A percentile compares a stretch with the other conserved stretches of the same genome.
These are phyloP conservation scores for Drosophila sordidapex DNA, from an alignment of 2,888 invertebrate genomes.

Conservation along the genomic window DNA sequence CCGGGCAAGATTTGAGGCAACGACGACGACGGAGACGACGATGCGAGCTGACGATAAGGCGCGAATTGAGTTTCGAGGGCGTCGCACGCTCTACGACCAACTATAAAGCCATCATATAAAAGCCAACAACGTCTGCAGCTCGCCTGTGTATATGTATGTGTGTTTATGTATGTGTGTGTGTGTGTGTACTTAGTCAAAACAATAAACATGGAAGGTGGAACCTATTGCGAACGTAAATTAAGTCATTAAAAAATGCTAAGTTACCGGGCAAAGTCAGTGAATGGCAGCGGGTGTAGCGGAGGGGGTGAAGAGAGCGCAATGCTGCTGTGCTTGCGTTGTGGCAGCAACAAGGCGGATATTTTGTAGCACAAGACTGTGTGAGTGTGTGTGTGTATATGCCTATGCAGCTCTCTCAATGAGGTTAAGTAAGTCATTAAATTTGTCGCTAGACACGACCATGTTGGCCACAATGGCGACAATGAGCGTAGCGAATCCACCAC, in stretches of 20 bases:
- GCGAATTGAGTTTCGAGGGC: slow-evolving; percentile 74
- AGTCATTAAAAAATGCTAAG: slow-evolving; percentile 84
- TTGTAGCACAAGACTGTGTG: slow-evolving; percentile 46
- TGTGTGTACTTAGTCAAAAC: slow-evolving; percentile 76
- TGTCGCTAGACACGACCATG: slow-evolving; percentile 83
- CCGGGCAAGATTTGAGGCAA: slow-evolving; percentile 59
- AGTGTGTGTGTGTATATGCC: slow-evolving; percentile 18
- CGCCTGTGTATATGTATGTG: slow-evolving; percentile 2
- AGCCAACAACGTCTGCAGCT: slow-evolving; percentile 34
- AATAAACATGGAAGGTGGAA: slow-evolving; percentile 83
- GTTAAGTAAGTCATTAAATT: slow-evolving; percentile 84
- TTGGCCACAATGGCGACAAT: slow-evolving; percentile 73
- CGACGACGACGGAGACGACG: slow-evolving; percentile 47
- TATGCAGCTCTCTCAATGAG: slow-evolving; percentile 60
- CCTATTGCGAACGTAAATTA: slow-evolving; percentile 84
- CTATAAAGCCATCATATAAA: slow-evolving; percentile 66
- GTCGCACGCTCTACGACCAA: slow-evolving; percentile 72
- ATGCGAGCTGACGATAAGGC: slow-evolving; percentile 69
- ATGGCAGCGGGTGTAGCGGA: slow-evolving; percentile 16
- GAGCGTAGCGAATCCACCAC: slow-evolving; percentile 44
- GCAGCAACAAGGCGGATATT: slow-evolving; percentile 55
- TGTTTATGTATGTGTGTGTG: slow-evolving; percentile 24
- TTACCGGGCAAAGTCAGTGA: slow-evolving; percentile 43
- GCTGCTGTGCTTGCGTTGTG: slow-evolving; percentile 41
- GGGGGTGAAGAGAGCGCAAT: background rate